Evolutionary conservation across 2,113 vertebrate genomes (phyloP), one percentile per base, ranked within the genome.

Genomic region (Circaetus cinerascens): DNA sequence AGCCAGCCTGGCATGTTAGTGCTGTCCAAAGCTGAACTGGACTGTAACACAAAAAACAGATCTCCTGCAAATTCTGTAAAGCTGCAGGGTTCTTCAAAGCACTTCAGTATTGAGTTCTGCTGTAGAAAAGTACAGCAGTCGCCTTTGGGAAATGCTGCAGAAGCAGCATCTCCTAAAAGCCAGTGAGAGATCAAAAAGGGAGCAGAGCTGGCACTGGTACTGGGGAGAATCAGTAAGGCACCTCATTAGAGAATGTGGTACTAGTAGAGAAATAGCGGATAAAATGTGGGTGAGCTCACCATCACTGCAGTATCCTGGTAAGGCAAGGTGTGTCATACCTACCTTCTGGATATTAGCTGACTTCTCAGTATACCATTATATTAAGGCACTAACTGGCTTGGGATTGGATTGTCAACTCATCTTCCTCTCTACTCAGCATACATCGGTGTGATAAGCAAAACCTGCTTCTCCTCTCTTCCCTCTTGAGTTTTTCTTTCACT

Each of bases 191-290:
- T 15, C 1, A 1, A 20, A 40, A 46, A 23, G 26, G 20, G 38
- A 71, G 50, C 71, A 45, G 63, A 81, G 41, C 55, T 50, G 21
- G 40, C 40, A 19, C 34, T 11, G 25, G 50, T 26, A 40, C 78
- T 4, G 15, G 19, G 57, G 19, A 71, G 27, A 43, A n/a, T 9
- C 15, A 43, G 32, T 15, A 21, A 64, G 26, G 26, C 10, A 43
- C 22, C 27, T 30, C 20, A 6, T 11, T 6, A 23, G 51, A 46
- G 50, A 72, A 59, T 0, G 0, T 0, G 2, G 50, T 38, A 34
- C 10, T 23, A 22, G 21, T 1, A 32, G 13, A 51, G 51, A 59
- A 88, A 72, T 3, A 38, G 74, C 6, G 16, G 12, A 8, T 7
- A 18, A 60, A 30, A 60, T 8, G 55, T 18, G 38, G 34, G 67